Conservation (phyloP, 30 jellyfish, hydroid and myxozoan genomes). For the Turritopsis dohrnii region DNA sequence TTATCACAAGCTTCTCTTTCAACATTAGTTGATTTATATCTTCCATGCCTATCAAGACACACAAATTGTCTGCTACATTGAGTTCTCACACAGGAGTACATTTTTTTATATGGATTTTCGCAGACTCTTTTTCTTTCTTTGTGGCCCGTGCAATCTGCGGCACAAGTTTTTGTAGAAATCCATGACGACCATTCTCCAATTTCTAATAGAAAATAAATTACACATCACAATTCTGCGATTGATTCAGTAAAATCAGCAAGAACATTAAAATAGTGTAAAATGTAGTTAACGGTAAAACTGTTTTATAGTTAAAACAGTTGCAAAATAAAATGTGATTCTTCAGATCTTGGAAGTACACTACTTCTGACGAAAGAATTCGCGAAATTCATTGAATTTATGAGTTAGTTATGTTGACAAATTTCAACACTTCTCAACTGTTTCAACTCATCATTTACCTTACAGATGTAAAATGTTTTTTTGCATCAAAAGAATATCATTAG, state of each 20-base stretch:
- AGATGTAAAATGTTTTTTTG: neutral
- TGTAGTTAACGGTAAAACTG: too few relatives aligned
- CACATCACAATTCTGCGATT: neutral
- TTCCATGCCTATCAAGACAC: neutral
- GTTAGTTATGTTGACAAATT: neutral
- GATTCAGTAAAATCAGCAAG: neutral
- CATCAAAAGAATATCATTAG: too few relatives aligned
- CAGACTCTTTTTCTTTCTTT: neutral
- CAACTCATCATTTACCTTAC: neutral
- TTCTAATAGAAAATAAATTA: neutral
- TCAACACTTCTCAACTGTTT: neutral
- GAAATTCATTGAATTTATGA: neutral
- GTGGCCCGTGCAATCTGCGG: neutral
- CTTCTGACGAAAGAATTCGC: too few relatives aligned
- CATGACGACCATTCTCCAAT: neutral
- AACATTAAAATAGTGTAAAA: neutral
- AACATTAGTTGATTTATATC: neutral
- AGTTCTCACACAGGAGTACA: neutral
- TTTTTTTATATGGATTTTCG: neutral
- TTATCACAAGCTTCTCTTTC: neutral
- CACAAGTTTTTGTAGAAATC: neutral
- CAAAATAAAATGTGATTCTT: too few relatives aligned
- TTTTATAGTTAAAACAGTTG: too few relatives aligned
- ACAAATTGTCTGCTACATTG: neutral
- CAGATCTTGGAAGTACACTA: too few relatives aligned